A percentile compares a stretch with the other conserved stretches of the same genome.
phyloP scores from a whole-genome alignment of 2,113 vertebrate species.

The Saguinus imperator region DNA sequence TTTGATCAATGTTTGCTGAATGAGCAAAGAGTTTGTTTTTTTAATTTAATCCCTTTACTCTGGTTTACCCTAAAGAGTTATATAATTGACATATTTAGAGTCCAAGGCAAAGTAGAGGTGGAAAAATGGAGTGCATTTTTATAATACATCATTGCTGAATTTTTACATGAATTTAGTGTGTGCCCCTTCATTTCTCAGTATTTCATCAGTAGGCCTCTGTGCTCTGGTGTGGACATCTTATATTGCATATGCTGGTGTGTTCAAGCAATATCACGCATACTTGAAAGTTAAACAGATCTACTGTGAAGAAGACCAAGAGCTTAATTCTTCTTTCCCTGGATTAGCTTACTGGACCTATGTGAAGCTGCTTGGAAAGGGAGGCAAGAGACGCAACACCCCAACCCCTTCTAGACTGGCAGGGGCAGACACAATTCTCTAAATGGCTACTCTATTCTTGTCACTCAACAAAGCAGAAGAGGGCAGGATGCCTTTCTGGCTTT shows the following conservation, averaged over 20 bases:
- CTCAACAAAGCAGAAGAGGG: background rate
- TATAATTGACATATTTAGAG: background rate
- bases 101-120: background rate
- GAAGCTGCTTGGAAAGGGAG: background rate
- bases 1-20: background rate
- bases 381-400: fast-evolving
- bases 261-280: background rate
- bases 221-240: background rate
- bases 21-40: background rate
- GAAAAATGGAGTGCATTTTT: background rate
- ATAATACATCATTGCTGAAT: background rate
- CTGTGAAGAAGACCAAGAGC: background rate
- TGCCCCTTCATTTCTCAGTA: background rate
- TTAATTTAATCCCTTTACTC: background rate
- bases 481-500: background rate
- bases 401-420: background rate
- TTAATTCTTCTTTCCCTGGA: background rate
- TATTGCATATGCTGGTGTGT: background rate
- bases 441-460: background rate
- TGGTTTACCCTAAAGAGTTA: background rate
- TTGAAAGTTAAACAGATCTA: background rate
- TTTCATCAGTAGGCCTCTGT: background rate
- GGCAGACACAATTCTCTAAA: background rate
- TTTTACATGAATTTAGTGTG: background rate
- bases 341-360: background rate